A percentile compares a stretch with the other conserved stretches of the same genome.
These are phyloP conservation scores for Stenoptilia bipunctidactyla DNA, from an alignment of 2,888 invertebrate genomes.

Conservation along the genomic window DNA sequence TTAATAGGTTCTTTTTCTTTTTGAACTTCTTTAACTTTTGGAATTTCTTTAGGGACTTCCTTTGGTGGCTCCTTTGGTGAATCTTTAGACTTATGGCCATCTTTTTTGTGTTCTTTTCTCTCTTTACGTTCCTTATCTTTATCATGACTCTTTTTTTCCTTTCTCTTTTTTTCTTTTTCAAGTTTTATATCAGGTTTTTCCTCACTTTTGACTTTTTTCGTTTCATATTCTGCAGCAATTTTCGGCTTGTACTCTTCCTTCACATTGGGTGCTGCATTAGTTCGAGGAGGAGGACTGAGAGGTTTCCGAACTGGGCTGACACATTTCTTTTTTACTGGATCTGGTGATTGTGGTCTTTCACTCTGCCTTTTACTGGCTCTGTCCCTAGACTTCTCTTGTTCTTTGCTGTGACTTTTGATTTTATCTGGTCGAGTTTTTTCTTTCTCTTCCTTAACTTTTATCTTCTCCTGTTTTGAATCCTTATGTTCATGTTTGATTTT, in stretches of 20 bases:
- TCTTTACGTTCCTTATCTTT: slow-evolving; percentile 73
- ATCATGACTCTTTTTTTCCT: slow-evolving; percentile 75
- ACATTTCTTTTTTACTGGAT: slow-evolving; percentile 45
- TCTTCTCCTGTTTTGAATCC: slow-evolving; percentile 53
- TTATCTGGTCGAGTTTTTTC: slow-evolving; percentile 60
- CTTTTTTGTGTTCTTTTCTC: slow-evolving; percentile 71
- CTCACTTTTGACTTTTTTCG: slow-evolving; percentile 51
- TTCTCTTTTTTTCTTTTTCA: slow-evolving; percentile 69
- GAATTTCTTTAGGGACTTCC: slow-evolving; percentile 37
- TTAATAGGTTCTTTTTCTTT: slow-evolving; percentile 46
- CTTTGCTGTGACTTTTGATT: slow-evolving; percentile 67
- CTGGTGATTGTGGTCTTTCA: slow-evolving; percentile 54
- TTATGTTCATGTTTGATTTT: slow-evolving; percentile 63
- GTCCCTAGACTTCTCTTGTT: slow-evolving; percentile 67
- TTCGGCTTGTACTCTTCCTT: slow-evolving; percentile 55
- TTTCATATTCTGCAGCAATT: slow-evolving; percentile 34
- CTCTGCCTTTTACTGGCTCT: slow-evolving; percentile 61
- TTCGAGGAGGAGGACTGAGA: slow-evolving; percentile 43
- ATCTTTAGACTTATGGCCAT: slow-evolving; percentile 60
- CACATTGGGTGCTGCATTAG: slow-evolving; percentile 51
- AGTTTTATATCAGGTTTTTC: slow-evolving; percentile 67
- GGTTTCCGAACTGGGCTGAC: slow-evolving; percentile 42
- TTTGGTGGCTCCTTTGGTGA: slow-evolving; percentile 47
- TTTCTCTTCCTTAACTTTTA: slow-evolving; percentile 58
- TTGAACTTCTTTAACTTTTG: slow-evolving; percentile 37